Evolutionary conservation across 1,140 invertebrate genomes (phyloP).

Genomic region (Lordiphosa mommai): DNA sequence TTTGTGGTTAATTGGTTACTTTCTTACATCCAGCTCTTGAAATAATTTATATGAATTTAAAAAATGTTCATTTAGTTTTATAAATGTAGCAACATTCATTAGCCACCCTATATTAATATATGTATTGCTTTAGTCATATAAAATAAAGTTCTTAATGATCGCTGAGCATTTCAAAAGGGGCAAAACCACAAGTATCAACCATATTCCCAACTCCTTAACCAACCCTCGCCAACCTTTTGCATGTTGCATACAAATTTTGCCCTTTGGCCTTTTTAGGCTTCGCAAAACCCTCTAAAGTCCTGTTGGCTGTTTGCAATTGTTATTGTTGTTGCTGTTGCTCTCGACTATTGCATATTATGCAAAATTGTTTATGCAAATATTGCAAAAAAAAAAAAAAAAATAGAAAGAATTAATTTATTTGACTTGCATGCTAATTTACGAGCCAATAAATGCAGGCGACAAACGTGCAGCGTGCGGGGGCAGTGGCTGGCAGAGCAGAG

Average conservation of each 20-base stretch:
- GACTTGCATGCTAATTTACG: constrained; percentile 76
- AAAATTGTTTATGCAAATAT: constrained; percentile 77
- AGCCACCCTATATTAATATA: no score
- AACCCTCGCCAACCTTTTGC: constrained; percentile 13
- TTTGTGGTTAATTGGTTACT: no score
- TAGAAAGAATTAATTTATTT: constrained; percentile 77
- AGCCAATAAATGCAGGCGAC: constrained; percentile 64
- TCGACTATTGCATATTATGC: constrained; percentile 72
- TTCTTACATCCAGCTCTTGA: no score
- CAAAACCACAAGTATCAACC: no score
- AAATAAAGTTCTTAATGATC: no score
- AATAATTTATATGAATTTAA: no score
- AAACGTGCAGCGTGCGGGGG: constrained; percentile 7
- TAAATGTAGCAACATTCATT: no score
- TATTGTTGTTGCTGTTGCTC: constrained; percentile 22
- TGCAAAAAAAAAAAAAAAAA: no score
- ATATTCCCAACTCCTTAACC: constrained; percentile 7
- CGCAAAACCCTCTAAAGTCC: constrained; percentile 31
- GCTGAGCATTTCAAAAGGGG: no score
- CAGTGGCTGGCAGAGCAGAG: neutral
- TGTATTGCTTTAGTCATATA: no score
- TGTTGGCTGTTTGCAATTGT: constrained; percentile 40
- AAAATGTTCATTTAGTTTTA: no score
- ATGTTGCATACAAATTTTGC: constrained; percentile 19
- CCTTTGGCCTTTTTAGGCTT: constrained; percentile 38